These are phyloP conservation scores for Loripinus fragilis DNA, from an alignment of 2,888 invertebrate genomes.

Conservation along the genomic window DNA sequence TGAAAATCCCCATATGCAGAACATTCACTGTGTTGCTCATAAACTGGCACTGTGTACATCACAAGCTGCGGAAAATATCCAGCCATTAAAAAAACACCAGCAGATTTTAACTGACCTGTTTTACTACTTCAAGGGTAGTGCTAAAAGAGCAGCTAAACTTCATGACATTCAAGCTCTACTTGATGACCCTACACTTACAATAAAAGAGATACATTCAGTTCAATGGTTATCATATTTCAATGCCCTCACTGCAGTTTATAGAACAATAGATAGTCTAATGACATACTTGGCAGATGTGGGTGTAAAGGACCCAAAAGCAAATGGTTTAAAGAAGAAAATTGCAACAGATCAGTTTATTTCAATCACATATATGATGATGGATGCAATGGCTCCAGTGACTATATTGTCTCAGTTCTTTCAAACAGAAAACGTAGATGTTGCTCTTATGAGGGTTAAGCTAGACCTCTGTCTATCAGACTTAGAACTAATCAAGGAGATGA, in stretches of 20 bases:
- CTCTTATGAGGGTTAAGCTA: too few relatives aligned
- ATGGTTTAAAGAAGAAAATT: conserved; percentile 47
- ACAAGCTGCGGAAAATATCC: conserved; percentile 44
- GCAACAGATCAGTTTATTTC: conserved; percentile 41
- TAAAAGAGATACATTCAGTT: conserved; percentile 51
- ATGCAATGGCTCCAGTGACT: conserved; percentile 49
- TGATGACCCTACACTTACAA: conserved; percentile 39
- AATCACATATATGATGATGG: too few relatives aligned
- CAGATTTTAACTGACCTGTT: too few relatives aligned
- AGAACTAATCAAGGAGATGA: neutral
- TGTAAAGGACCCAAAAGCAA: conserved; percentile 43
- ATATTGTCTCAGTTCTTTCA: conserved; percentile 52
- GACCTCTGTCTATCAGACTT: too few relatives aligned
- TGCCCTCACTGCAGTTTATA: too few relatives aligned
- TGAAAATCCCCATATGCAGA: conserved; percentile 39
- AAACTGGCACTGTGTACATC: conserved; percentile 46
- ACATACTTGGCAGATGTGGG: too few relatives aligned
- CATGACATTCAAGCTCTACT: conserved; percentile 38
- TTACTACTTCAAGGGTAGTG: neutral
- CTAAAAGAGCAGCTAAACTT: conserved; percentile 28
- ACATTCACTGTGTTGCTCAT: conserved; percentile 50
- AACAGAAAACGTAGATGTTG: conserved; percentile 22
- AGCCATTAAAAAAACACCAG: conserved; percentile 12
- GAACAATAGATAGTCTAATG: too few relatives aligned
- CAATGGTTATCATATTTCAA: conserved; percentile 48